Percentiles rank a stretch among this genome's conserved stretches.
Conservation (phyloP, 2,797 vertebrate genomes). For the Crax fasciolata region DNA sequence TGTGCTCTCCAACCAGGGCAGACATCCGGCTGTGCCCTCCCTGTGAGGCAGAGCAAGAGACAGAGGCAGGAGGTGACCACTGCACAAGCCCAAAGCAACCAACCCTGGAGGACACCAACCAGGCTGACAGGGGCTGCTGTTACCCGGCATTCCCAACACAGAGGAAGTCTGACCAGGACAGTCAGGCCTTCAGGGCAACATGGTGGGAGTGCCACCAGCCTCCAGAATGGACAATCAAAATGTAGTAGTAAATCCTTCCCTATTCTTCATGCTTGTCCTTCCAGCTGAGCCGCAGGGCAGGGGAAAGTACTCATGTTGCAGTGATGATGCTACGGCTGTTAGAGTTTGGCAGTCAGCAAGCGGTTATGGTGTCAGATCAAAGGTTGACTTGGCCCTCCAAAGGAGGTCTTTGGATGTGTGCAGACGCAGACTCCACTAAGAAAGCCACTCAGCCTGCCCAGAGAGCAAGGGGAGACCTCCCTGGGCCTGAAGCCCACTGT, state of each 20-base stretch:
- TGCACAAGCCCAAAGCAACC: not conserved
- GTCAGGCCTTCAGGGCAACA: not conserved
- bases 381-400: not conserved
- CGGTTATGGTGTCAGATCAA: not conserved
- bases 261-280: not conserved
- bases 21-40: not conserved
- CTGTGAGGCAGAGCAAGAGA: not conserved
- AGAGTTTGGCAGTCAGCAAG: not conserved
- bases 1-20: not conserved
- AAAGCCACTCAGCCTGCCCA: not conserved
- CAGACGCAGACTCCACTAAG: not conserved
- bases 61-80: not conserved
- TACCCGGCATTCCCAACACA: not conserved
- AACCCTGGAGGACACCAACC: not conserved
- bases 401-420: not conserved
- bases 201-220: conserved; percentile 20
- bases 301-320: fast-evolving
- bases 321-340: not conserved
- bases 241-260: not conserved
- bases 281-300: not conserved
- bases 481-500: conserved; percentile 29
- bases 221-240: not conserved
- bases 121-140: not conserved
- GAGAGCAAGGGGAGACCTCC: not conserved
- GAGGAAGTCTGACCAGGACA: not conserved